These are phyloP conservation scores for Chiroxiphia lanceolata DNA, from an alignment of 2,797 vertebrate genomes.

Conservation along the genomic window DNA sequence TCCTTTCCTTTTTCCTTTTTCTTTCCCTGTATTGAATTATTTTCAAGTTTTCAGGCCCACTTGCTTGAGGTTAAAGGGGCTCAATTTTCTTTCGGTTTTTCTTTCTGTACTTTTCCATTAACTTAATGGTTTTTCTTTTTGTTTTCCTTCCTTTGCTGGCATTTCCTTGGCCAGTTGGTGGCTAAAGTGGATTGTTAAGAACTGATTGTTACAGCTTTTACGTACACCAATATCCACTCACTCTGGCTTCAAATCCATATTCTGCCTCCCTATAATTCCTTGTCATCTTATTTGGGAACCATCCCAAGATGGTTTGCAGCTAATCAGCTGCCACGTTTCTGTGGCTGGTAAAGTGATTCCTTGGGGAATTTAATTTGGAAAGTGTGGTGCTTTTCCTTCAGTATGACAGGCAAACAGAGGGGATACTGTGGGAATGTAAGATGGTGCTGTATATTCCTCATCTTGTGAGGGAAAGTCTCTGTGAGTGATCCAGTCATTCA, in stretches of 20 bases:
- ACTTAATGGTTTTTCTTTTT: not conserved
- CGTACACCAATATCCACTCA: not conserved
- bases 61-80: not conserved
- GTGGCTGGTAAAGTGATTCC: not conserved
- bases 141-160: not conserved
- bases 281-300: not conserved
- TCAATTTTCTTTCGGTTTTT: not conserved
- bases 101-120: not conserved
- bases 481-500: not conserved
- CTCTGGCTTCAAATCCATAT: not conserved
- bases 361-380: not conserved
- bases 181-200: not conserved
- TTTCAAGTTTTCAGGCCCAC: not conserved
- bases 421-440: not conserved
- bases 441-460: not conserved
- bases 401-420: not conserved
- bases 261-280: not conserved
- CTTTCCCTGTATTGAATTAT: not conserved
- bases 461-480: not conserved
- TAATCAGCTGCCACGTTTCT: not conserved
- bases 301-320: not conserved
- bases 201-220: not conserved
- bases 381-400: not conserved
- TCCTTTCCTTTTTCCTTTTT: not conserved
- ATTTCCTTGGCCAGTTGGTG: not conserved